Evolutionary conservation across 2,888 invertebrate genomes (phyloP), one percentile per base, ranked within the genome.

Genomic region (Homarus gammarus): DNA sequence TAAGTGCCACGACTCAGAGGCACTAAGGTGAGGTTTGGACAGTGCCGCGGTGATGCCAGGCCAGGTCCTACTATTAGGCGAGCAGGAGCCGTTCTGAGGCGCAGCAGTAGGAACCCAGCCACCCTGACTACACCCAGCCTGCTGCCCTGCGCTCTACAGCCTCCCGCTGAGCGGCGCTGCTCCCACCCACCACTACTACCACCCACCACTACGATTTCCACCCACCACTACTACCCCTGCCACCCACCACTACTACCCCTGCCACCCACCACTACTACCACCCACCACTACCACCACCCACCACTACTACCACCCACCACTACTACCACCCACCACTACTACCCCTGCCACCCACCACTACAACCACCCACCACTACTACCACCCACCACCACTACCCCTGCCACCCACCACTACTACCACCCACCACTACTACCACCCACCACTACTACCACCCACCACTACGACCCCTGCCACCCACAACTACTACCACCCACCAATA

Each of bases 81-180:
- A 49, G 77, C 77, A 27, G 31, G 77, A 77, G 49, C 49, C 49
- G 49, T 49, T 77, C 44, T 77, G 49, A 40, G 49, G 49, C 27
- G 27, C 18, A 31, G 77, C 8, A 77, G 77, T 22, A 49, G 44
- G 49, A 77, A 15, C 77, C 8, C 27, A n/a, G 40, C 38, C 38
- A 75, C 38, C n/a, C 38, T 44, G 75, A 36, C 40, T n/a, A 3
- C 27, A 36, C 72, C 33, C 72, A 5, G 18, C 31, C 33, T n/a
- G n/a, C n/a, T n/a, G n/a, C n/a, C n/a, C n/a, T n/a, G n/a, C n/a
- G n/a, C n/a, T n/a, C n/a, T n/a, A n/a, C n/a, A n/a, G n/a, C n/a
- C n/a, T n/a, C n/a, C n/a, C n/a, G n/a, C n/a, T n/a, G n/a, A n/a
- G n/a, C 56, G 18, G 3, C 44, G 44, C 56, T 22, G 18, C 18